Evolutionary conservation across 1,140 invertebrate genomes (phyloP).

Genomic region (Galleria mellonella): DNA sequence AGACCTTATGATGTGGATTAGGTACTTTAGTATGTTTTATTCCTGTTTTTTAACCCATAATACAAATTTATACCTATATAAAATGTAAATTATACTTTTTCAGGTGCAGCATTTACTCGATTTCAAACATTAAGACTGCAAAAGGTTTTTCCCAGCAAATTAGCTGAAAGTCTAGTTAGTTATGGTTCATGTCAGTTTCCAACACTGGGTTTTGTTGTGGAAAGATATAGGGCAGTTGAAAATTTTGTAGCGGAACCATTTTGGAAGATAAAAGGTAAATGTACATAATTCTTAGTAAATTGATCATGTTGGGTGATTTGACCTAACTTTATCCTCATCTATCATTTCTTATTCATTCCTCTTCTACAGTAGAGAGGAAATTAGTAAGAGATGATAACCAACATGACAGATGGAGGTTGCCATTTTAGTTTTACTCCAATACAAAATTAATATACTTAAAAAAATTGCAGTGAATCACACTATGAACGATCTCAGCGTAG

Average conservation of each 20-base stretch:
- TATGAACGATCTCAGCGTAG: constrained; percentile 82
- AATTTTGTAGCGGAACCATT: constrained; percentile 92
- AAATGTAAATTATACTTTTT: not conserved
- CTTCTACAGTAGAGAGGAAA: no score
- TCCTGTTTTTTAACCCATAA: no score
- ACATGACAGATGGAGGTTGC: no score
- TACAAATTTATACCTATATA: not conserved
- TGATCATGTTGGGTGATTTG: no score
- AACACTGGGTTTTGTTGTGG: constrained; percentile 97
- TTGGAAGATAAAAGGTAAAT: constrained; percentile 90
- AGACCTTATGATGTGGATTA: no score
- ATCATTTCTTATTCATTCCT: no score
- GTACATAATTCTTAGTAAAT: no score
- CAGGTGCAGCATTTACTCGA: constrained; percentile 97
- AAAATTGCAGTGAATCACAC: constrained; percentile 80
- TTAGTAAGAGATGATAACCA: no score
- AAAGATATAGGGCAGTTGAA: constrained; percentile 92
- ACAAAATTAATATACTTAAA: not conserved
- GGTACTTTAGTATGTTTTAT: no score
- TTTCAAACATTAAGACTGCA: constrained; percentile 96
- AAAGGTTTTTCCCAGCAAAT: constrained; percentile 86
- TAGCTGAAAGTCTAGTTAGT: constrained; percentile 90
- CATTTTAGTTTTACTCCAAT: no score
- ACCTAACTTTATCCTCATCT: no score
- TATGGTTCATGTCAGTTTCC: constrained; percentile 99